These are phyloP conservation scores for Lepidocolaptes lacrymiger DNA, from an alignment of 2,797 vertebrate species.

Conservation along the genomic window DNA sequence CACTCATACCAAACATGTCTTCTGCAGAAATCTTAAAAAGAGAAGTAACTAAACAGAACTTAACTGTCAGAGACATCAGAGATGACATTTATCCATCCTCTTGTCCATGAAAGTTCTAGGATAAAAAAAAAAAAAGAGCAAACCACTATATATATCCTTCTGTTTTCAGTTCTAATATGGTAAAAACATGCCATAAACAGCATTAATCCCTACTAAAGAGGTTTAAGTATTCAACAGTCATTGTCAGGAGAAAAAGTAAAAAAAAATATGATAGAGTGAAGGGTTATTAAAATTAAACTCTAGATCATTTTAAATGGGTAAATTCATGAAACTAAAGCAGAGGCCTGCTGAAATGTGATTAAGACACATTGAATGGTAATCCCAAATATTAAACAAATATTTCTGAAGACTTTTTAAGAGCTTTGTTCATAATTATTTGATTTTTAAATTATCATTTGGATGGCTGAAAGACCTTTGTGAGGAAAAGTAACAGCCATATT, in stretches of 20 bases:
- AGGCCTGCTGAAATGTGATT: background rate
- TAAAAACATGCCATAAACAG: background rate
- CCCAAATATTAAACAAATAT: background rate
- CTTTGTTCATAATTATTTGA: background rate
- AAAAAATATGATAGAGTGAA: background rate
- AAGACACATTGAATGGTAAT: background rate
- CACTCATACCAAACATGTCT: fast-evolving
- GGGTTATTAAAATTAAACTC: background rate
- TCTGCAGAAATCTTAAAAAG: background rate
- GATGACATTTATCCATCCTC: fast-evolving
- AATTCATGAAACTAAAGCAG: background rate
- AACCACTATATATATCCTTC: background rate
- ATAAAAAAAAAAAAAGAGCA: background rate
- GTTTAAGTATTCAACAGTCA: background rate
- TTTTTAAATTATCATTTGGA: background rate
- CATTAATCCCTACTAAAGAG: background rate
- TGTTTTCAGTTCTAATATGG: background rate
- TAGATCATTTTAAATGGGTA: background rate
- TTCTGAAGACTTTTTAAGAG: background rate
- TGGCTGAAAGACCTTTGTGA: background rate
- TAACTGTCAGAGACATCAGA: background rate
- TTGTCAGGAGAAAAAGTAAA: background rate
- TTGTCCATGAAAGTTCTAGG: background rate
- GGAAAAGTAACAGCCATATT: background rate
- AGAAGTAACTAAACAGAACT: background rate